Conservation (phyloP, 2,888 invertebrate species). For the Caenorhabditis panamensis region DNA sequence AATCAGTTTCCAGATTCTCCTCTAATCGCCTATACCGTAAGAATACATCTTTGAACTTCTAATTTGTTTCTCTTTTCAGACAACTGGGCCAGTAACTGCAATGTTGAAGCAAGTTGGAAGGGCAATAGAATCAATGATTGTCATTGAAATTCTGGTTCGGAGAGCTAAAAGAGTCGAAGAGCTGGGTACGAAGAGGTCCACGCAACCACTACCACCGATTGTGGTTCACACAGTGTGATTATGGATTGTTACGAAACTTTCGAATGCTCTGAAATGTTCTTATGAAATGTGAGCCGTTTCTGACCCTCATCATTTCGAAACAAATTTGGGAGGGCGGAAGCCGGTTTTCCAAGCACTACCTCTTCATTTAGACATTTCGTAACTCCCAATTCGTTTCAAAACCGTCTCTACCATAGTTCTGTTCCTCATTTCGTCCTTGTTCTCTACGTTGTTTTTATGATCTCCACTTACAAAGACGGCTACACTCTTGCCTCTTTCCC, state of each 20-base stretch:
- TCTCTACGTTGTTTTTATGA: neutral
- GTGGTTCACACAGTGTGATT: neutral
- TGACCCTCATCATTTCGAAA: too few relatives aligned
- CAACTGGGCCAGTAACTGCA: slow-evolving; percentile 42
- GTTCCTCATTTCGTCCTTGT: neutral
- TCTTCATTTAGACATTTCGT: neutral
- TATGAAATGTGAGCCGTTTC: too few relatives aligned
- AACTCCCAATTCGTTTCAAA: too few relatives aligned
- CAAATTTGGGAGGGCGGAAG: too few relatives aligned
- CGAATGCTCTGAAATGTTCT: too few relatives aligned
- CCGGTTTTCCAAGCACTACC: too few relatives aligned
- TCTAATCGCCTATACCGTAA: slow-evolving; percentile 21
- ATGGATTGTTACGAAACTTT: too few relatives aligned
- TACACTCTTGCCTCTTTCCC: neutral
- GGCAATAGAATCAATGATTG: slow-evolving; percentile 33
- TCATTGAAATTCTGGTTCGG: slow-evolving; percentile 35
- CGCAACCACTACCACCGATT: slow-evolving; percentile 13
- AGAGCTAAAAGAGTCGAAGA: slow-evolving; percentile 27
- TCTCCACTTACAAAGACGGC: neutral
- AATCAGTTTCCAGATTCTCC: slow-evolving; percentile 43
- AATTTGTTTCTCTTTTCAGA: neutral
- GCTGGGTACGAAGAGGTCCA: slow-evolving; percentile 19
- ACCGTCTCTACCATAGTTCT: neutral
- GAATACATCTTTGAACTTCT: neutral
- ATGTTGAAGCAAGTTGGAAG: slow-evolving; percentile 53